Percentiles rank a stretch among this genome's conserved stretches.
Evolutionary conservation across 2,797 vertebrate species (phyloP).

Genomic region (Triplophysa bombifrons): DNA sequence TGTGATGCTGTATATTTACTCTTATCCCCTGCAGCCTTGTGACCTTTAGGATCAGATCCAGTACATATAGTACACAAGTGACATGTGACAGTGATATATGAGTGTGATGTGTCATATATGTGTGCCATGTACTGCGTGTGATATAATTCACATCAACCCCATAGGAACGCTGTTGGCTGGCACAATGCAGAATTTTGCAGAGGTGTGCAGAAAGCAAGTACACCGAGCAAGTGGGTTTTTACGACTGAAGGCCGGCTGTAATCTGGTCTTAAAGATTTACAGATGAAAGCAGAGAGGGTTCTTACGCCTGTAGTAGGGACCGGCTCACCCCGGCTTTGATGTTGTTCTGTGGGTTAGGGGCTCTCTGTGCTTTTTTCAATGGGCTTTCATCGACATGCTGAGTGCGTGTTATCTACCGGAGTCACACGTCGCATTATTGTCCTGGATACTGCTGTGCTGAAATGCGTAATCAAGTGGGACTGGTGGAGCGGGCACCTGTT

Average conservation of each 20-base stretch:
- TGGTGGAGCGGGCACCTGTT: slow-evolving; percentile 30
- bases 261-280: slow-evolving; percentile 55
- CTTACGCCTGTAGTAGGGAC: slow-evolving; percentile 36
- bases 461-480: slow-evolving; percentile 40
- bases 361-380: slow-evolving; percentile 39
- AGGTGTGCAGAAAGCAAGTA: slow-evolving; percentile 54
- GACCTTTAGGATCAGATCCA: slow-evolving; percentile 14
- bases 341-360: slow-evolving; percentile 29
- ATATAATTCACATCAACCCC: slow-evolving; percentile 17
- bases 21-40: neutral
- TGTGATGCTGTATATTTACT: slow-evolving; percentile 8
- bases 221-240: slow-evolving; percentile 53
- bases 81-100: slow-evolving; percentile 19
- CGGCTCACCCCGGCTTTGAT: slow-evolving; percentile 48
- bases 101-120: slow-evolving; percentile 27
- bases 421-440: slow-evolving; percentile 30
- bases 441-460: slow-evolving; percentile 5
- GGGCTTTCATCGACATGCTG: slow-evolving; percentile 38
- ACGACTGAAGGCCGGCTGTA: slow-evolving; percentile 47
- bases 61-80: slow-evolving; percentile 1
- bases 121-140: slow-evolving; percentile 23
- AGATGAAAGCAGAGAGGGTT: slow-evolving; percentile 60
- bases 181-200: slow-evolving; percentile 43
- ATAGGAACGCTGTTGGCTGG: slow-evolving; percentile 3
- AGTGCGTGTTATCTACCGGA: slow-evolving; percentile 34